Conservation (phyloP, 2,113 vertebrate species). For the Bos javanicus region DNA sequence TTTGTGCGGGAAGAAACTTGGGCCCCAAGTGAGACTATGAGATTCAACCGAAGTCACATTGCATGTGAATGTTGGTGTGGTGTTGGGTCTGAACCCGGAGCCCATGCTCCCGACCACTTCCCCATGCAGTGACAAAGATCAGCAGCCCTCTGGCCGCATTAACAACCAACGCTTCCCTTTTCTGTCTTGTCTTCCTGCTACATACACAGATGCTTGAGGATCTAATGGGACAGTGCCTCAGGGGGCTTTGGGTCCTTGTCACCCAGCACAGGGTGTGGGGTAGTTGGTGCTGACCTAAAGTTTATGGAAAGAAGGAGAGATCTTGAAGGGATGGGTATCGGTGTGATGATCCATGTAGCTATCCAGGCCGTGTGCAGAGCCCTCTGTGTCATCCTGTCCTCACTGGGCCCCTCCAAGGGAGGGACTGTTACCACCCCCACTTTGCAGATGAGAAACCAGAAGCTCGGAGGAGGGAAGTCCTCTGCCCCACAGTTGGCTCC, state of each 20-base stretch:
- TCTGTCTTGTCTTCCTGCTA: background rate
- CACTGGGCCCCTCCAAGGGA: background rate
- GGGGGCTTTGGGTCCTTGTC: background rate
- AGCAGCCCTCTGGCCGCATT: background rate
- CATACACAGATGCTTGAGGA: background rate
- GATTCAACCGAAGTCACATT: background rate
- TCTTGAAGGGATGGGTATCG: background rate
- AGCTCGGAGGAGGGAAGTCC: background rate
- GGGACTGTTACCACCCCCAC: background rate
- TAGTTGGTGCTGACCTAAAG: background rate
- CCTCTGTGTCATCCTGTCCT: background rate
- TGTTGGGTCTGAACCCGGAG: background rate
- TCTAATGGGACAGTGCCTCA: background rate
- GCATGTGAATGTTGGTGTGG: background rate
- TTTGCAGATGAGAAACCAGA: background rate
- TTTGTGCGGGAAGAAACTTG: background rate
- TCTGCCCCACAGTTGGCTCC: background rate
- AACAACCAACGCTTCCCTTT: background rate
- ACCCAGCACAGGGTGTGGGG: fast-evolving
- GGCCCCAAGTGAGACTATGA: background rate
- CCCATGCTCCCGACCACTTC: background rate
- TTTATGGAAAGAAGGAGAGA: background rate
- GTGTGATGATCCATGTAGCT: background rate
- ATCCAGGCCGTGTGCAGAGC: background rate
- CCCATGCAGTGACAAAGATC: background rate